These are phyloP conservation scores for Cantharis rufa DNA, from an alignment of 2,888 invertebrate species.

Conservation along the genomic window DNA sequence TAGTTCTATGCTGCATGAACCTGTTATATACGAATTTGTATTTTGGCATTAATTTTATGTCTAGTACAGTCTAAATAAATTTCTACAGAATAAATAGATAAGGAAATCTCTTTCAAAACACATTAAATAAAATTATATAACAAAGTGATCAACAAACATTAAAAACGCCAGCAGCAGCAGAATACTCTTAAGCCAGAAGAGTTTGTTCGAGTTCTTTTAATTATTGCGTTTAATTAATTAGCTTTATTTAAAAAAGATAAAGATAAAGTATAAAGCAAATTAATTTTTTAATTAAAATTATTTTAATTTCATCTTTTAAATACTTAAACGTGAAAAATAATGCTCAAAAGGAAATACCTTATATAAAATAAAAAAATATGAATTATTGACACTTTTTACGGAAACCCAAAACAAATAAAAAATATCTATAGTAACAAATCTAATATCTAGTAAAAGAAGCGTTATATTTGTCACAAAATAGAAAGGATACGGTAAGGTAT, in stretches of 20 bases:
- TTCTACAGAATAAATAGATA: not conserved
- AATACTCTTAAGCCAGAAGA: not conserved
- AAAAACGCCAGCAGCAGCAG: not conserved
- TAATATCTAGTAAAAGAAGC: not conserved
- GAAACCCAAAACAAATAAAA: not conserved
- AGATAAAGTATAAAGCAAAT: not conserved
- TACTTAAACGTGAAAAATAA: not conserved
- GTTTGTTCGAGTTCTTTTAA: not conserved
- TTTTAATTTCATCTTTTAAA: not conserved
- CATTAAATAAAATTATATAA: not conserved
- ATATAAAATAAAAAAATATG: not conserved
- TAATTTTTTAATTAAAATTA: not conserved
- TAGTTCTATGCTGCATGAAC: not conserved
- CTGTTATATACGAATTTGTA: no score
- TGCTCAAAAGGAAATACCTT: not conserved
- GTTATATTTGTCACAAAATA: not conserved
- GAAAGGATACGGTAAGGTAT: not conserved
- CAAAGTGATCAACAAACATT: not conserved
- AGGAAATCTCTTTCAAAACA: not conserved
- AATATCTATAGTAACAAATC: not conserved
- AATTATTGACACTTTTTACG: not conserved
- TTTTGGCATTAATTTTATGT: not conserved
- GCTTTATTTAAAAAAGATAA: not conserved
- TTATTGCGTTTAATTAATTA: not conserved
- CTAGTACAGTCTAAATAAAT: not conserved